These are phyloP conservation scores for Sarcophaga rosellei DNA, from an alignment of 2,888 invertebrate genomes.

Conservation along the genomic window DNA sequence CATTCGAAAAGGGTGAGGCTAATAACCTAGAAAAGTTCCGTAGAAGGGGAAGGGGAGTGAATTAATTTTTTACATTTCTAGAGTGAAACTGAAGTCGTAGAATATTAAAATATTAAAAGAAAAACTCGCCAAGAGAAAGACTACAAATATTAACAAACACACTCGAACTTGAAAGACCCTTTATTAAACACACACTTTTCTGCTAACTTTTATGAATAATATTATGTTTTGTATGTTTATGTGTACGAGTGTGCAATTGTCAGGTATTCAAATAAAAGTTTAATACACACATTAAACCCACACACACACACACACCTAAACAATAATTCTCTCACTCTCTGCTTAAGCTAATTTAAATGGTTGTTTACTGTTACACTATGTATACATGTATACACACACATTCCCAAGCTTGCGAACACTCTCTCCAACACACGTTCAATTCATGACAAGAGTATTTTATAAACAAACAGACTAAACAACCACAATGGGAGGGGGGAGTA, in stretches of 20 bases:
- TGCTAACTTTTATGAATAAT: too few relatives aligned
- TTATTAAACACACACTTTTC: too few relatives aligned
- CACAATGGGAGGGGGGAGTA: background rate
- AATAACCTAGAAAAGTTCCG: too few relatives aligned
- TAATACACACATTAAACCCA: constrained; percentile 66
- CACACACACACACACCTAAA: constrained; percentile 1
- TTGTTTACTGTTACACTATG: background rate
- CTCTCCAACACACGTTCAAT: background rate
- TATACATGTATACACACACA: background rate
- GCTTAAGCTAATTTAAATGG: background rate
- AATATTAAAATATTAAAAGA: too few relatives aligned
- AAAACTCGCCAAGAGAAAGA: too few relatives aligned
- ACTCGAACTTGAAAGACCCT: background rate
- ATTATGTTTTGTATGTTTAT: constrained; percentile 8
- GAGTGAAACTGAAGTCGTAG: too few relatives aligned
- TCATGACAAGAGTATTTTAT: background rate
- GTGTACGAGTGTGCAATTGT: constrained; percentile 23
- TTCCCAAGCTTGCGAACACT: background rate
- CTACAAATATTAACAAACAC: background rate
- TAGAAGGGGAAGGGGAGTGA: too few relatives aligned
- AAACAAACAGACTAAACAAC: background rate
- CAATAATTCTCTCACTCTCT: background rate
- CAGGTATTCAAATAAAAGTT: constrained; percentile 65
- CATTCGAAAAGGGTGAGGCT: too few relatives aligned
- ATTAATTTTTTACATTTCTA: too few relatives aligned